phyloP scores from a whole-genome alignment of 2,888 invertebrate genomes.

The Drosophila glabriapex region DNA sequence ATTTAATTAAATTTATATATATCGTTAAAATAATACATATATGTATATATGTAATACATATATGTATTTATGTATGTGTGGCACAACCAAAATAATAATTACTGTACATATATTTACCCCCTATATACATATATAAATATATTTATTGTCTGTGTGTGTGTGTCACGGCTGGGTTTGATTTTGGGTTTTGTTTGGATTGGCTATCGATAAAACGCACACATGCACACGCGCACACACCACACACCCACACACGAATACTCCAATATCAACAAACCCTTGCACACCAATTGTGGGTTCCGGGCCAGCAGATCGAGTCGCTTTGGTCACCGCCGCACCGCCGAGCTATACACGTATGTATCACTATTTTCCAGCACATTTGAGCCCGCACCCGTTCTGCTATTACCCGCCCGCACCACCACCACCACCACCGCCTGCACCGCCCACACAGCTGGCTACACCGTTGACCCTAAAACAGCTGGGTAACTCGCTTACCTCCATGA shows the following conservation, averaged over 20 bases:
- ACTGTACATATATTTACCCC: conserved; percentile 63
- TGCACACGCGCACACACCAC: conserved; percentile 27
- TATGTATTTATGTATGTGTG: conserved; percentile 37
- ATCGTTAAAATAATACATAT: conserved; percentile 34
- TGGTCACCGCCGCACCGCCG: conserved; percentile 88
- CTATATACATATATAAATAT: conserved; percentile 34
- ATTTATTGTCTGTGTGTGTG: conserved; percentile 48
- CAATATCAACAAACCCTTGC: conserved; percentile 35
- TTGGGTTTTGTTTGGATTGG: conserved; percentile 62
- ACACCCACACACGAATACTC: conserved; percentile 36
- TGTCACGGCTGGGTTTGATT: conserved; percentile 66
- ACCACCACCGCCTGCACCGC: conserved; percentile 76
- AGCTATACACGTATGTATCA: conserved; percentile 88
- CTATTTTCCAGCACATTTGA: conserved; percentile 87
- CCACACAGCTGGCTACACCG: conserved; percentile 83
- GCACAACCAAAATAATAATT: conserved; percentile 53
- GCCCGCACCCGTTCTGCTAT: conserved; percentile 86
- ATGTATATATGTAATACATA: conserved; percentile 1
- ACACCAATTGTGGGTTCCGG: conserved; percentile 39
- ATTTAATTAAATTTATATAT: conserved; percentile 73
- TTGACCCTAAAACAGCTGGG: conserved; percentile 84
- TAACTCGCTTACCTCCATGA: conserved; percentile 81
- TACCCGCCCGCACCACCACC: conserved; percentile 85
- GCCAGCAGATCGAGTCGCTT: conserved; percentile 88
- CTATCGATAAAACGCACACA: conserved; percentile 45